Conservation (phyloP, 2,797 vertebrate genomes). For the Carapus acus region DNA sequence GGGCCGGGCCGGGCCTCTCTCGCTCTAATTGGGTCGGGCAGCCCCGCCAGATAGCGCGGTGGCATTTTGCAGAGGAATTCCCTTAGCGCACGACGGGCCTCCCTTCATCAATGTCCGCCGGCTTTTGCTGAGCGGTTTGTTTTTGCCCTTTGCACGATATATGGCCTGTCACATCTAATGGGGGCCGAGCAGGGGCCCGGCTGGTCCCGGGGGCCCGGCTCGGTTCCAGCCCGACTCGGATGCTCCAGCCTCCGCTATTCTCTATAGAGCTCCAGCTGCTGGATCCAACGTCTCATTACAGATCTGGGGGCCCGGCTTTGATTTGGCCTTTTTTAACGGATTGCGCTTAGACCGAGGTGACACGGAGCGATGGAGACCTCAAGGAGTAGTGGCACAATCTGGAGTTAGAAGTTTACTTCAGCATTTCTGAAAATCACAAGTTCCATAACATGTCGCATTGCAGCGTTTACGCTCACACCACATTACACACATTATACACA, state of each 20-base stretch:
- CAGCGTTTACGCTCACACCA: too few species aligned
- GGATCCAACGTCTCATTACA: too few species aligned
- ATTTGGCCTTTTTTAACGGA: too few species aligned
- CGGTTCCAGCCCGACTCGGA: conserved; percentile 57
- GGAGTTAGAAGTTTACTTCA: too few species aligned
- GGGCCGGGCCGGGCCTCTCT: conserved; percentile 50
- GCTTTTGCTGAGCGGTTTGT: conserved; percentile 75
- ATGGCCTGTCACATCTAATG: conserved; percentile 74
- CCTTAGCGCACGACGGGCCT: conserved; percentile 58
- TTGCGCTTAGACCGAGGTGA: too few species aligned
- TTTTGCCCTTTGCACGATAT: conserved; percentile 68
- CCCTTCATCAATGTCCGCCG: conserved; percentile 68
- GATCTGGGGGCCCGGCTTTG: too few species aligned
- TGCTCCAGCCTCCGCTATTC: conserved; percentile 36
- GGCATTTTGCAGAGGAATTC: conserved; percentile 70
- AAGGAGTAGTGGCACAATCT: too few species aligned
- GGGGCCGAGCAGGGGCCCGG: conserved; percentile 50
- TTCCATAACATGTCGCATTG: too few species aligned
- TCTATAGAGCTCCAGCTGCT: too few species aligned
- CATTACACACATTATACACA: too few species aligned
- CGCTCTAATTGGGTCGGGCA: conserved; percentile 67
- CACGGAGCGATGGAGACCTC: too few species aligned
- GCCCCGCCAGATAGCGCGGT: conserved; percentile 62
- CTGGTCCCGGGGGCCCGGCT: conserved; percentile 58
- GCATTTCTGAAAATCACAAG: too few species aligned